Percentiles rank a stretch among this genome's conserved stretches.
Conservation (phyloP, 2,797 vertebrate genomes). For the Sibirionetta formosa region DNA sequence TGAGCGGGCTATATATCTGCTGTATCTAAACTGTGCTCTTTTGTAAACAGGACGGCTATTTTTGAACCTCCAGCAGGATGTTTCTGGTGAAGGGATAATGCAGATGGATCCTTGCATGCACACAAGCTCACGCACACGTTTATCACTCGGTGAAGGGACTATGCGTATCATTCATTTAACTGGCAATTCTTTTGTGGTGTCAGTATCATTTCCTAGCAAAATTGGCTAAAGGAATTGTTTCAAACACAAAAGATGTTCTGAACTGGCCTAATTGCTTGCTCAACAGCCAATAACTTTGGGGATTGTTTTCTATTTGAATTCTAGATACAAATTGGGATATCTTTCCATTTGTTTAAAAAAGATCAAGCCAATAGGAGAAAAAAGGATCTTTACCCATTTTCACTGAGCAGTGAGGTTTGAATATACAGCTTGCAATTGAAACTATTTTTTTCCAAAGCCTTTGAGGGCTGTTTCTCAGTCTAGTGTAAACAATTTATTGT, state of each 20-base stretch:
- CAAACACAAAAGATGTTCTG: constrained; percentile 49
- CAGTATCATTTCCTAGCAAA: constrained; percentile 43
- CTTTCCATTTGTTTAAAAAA: constrained; percentile 73
- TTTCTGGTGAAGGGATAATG: constrained; percentile 48
- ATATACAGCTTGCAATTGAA: constrained; percentile 76
- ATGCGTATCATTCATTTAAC: neutral
- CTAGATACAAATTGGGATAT: constrained; percentile 63
- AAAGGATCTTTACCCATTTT: constrained; percentile 65
- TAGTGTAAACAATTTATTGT: constrained; percentile 84
- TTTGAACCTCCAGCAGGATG: constrained; percentile 60
- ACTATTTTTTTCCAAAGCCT: constrained; percentile 73
- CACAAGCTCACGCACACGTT: neutral
- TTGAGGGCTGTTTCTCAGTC: constrained; percentile 78
- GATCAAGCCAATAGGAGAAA: constrained; percentile 70
- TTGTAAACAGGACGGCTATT: constrained; percentile 66
- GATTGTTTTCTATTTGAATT: constrained; percentile 57
- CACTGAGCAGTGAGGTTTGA: constrained; percentile 77
- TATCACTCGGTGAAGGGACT: neutral
- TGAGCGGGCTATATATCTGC: constrained; percentile 48
- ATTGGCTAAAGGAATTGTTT: constrained; percentile 66
- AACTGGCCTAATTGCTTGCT: constrained; percentile 72
- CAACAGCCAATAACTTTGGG: constrained; percentile 56
- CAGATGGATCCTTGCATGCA: constrained; percentile 13
- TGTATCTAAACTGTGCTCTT: constrained; percentile 49
- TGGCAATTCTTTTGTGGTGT: constrained; percentile 45